These are phyloP conservation scores for Pholis gunnellus DNA, from an alignment of 2,113 vertebrate genomes.

Conservation along the genomic window DNA sequence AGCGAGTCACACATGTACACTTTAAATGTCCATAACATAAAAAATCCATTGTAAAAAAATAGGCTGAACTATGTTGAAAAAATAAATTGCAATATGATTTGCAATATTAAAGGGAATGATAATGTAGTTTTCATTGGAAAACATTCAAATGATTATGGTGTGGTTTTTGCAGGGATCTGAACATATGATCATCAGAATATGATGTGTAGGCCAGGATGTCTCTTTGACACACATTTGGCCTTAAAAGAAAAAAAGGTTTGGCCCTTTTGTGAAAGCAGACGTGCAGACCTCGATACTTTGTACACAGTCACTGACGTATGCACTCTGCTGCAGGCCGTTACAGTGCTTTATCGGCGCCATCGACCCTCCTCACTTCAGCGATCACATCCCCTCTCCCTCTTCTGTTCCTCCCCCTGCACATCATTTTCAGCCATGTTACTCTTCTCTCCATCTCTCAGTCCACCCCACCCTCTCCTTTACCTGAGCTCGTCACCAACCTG, in stretches of 20 bases:
- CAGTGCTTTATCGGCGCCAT: slow-evolving; percentile 39
- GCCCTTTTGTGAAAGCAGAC: neutral
- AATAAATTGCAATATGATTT: neutral
- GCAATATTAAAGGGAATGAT: neutral
- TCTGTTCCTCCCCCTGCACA: neutral
- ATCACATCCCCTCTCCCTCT: slow-evolving; percentile 20
- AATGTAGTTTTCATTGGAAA: neutral
- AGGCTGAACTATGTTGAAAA: neutral
- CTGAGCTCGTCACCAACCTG: neutral
- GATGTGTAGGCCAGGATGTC: neutral
- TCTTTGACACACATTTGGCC: neutral
- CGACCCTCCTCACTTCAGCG: slow-evolving; percentile 44
- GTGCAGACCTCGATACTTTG: slow-evolving; percentile 20
- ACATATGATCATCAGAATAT: neutral
- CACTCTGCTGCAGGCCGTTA: slow-evolving; percentile 50
- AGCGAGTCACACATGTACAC: neutral
- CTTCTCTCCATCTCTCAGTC: neutral
- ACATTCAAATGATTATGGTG: neutral
- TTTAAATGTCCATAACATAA: neutral
- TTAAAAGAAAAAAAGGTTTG: neutral
- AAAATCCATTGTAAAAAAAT: neutral
- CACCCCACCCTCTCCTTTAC: neutral
- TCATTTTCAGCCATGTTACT: neutral
- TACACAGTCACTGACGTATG: slow-evolving; percentile 28
- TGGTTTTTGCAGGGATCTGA: neutral